Conservation (phyloP, 37 sponge, comb jelly and placozoan genomes). For the Geodia barretti region DNA sequence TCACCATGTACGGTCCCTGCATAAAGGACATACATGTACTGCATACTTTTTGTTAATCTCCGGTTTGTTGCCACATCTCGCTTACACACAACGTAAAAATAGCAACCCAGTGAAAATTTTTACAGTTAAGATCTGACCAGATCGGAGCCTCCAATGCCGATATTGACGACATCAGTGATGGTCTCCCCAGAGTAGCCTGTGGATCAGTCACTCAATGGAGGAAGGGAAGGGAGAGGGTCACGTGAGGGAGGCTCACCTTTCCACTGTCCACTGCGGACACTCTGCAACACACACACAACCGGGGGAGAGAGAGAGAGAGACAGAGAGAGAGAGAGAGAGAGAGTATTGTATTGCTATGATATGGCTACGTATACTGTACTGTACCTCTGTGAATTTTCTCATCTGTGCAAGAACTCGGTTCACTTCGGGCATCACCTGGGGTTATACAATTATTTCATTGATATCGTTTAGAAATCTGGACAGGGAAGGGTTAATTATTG, state of each 20-base stretch:
- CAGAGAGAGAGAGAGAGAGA: neutral
- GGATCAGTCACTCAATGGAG: too few relatives aligned
- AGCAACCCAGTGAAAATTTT: too few relatives aligned
- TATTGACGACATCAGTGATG: conserved; percentile 99
- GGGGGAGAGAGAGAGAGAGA: neutral
- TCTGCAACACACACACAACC: conserved; percentile 12
- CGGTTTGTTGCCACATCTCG: too few relatives aligned
- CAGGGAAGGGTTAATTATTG: neutral
- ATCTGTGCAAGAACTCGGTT: conserved; percentile 92
- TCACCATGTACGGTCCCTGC: conserved; percentile 98
- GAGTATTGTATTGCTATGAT: neutral
- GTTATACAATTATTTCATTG: neutral
- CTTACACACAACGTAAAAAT: neutral
- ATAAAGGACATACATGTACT: neutral
- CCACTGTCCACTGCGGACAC: conserved; percentile 94
- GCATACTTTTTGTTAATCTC: neutral
- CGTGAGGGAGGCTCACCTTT: conserved; percentile 84
- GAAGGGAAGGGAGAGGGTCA: too few relatives aligned
- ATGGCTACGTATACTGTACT: neutral
- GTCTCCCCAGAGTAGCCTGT: conserved; percentile 83
- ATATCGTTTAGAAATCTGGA: too few relatives aligned
- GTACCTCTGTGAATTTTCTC: conserved; percentile 85
- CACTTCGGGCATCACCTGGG: conserved; percentile 87
- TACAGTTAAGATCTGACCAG: too few relatives aligned
- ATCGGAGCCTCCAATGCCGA: conserved; percentile 99